Percentiles rank a stretch among this genome's conserved stretches.
These are phyloP conservation scores for Helleia helle DNA, from an alignment of 2,888 invertebrate species.

Conservation along the genomic window DNA sequence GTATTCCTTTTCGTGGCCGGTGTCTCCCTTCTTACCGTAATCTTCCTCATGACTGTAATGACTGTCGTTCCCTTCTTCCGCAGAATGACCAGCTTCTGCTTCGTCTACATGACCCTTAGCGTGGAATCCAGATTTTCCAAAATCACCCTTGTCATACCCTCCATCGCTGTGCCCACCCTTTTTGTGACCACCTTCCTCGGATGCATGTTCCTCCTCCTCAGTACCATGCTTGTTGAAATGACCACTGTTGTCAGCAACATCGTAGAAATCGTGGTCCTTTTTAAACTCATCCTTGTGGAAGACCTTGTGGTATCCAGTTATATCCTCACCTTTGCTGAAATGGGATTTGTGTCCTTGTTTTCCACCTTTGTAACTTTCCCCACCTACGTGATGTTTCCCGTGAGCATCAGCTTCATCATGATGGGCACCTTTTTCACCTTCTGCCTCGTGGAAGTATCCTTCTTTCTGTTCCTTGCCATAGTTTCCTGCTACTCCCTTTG, in stretches of 20 bases:
- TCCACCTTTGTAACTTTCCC: conserved; percentile 69
- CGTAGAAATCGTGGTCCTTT: conserved; percentile 84
- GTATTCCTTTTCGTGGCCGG: conserved; percentile 58
- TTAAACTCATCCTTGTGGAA: conserved; percentile 85
- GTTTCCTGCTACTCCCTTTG: conserved; percentile 71
- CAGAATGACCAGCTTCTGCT: conserved; percentile 69
- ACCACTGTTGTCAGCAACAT: conserved; percentile 79
- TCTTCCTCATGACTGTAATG: conserved; percentile 70
- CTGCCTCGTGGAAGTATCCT: conserved; percentile 66
- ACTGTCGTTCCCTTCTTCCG: conserved; percentile 70
- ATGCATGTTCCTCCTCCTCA: conserved; percentile 67
- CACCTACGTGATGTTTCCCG: conserved; percentile 68
- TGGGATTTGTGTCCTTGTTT: conserved; percentile 74
- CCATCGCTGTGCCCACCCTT: conserved; percentile 72
- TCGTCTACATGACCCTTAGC: conserved; percentile 73
- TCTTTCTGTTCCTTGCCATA: conserved; percentile 69
- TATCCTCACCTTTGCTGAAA: conserved; percentile 80
- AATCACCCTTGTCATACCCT: conserved; percentile 62
- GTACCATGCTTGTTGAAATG: conserved; percentile 77
- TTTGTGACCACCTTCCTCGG: conserved; percentile 70
- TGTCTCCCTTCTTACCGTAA: conserved; percentile 69
- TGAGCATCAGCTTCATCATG: conserved; percentile 70
- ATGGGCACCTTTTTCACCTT: conserved; percentile 70
- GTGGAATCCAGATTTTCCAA: conserved; percentile 71
- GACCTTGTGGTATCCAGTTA: conserved; percentile 81